A percentile compares a stretch with the other conserved stretches of the same genome.
Conservation (phyloP, 2,113 vertebrate species). For the Gobio gobio region DNA sequence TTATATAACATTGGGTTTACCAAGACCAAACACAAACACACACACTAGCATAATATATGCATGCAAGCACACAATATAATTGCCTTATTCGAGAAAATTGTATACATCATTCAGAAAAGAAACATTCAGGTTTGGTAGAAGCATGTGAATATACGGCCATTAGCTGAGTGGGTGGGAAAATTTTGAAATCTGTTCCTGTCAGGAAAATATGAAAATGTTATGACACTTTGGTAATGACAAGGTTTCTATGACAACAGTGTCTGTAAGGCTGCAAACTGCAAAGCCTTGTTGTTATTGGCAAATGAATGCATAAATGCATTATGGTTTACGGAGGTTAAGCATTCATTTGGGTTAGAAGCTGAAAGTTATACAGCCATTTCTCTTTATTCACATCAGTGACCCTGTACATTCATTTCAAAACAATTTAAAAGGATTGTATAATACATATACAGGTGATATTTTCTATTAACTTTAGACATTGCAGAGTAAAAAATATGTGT, state of each 20-base stretch:
- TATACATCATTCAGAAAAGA: conserved; percentile 15
- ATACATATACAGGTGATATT: not conserved
- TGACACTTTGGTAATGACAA: conserved; percentile 38
- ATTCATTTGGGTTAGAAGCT: conserved; percentile 18
- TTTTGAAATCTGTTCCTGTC: conserved; percentile 23
- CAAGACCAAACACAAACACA: not conserved
- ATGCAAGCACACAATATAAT: not conserved
- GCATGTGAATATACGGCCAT: not conserved
- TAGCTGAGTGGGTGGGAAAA: conserved; percentile 9
- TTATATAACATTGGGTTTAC: too few species aligned
- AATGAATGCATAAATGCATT: conserved; percentile 28
- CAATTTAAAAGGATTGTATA: not conserved
- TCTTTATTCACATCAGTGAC: conserved; percentile 15
- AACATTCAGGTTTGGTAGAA: conserved; percentile 13
- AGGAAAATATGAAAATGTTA: conserved; percentile 36
- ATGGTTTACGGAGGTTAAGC: not conserved
- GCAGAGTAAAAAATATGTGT: not conserved
- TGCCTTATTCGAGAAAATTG: not conserved
- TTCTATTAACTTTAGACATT: not conserved
- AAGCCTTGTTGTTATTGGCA: conserved; percentile 31
- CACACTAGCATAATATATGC: not conserved
- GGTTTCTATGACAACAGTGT: conserved; percentile 35
- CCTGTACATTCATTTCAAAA: not conserved
- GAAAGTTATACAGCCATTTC: not conserved
- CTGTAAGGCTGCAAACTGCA: conserved; percentile 18